Base-by-base conservation (phyloP, 2,113 vertebrate species). In the Myotis brandtii region DNA sequence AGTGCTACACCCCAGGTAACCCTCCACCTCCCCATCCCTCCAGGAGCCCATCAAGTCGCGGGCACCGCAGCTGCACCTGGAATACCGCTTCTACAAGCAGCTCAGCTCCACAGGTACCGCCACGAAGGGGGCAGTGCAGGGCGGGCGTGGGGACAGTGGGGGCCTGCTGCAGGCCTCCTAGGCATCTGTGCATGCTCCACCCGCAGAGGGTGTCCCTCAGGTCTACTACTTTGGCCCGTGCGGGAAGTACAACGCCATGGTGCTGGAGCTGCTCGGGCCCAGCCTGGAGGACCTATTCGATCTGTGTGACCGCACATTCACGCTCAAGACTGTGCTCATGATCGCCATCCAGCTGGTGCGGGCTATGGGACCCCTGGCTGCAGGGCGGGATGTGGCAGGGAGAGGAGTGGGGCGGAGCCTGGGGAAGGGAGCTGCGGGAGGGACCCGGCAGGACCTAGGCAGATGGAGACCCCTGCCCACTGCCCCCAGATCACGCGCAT, bases 71-170 rank as follows among this genome's bases (percentile, higher is more conserved):
- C 99, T 99, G 93, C 99, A 99, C 98, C 98, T 99, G 98, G 99
- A 99, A 96, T 99, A 99, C 97, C 99, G 99, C 86, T 99, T 99
- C 99, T 99, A 99, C 99, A 99, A 99, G 98, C 99, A 99, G 98
- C 99, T 99, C 86, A 99, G 99, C 98, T 99, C 99, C 96, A 98
- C 99, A 99, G 99, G 99, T 99, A 98, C 34, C 11, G 20, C 98
- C 0, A 2, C 37, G 8, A 1, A 0, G 6, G 0, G 2, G 3
- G 14, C 40, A 4, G 11, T 37, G 56, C 1, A 8, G n/a, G 32
- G 13, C 6, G 7, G 9, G 20, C 9, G 50, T 8, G 90, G 64
- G 17, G 1, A 14, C 50, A 0, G 14, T 18, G 50, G 52, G 30
- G 6, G 66, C 50, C 27, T 3, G 11, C 79, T 32, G 43, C 5